Evolutionary conservation across 2,888 invertebrate species (phyloP).

Genomic region (Drosophila emarginata): DNA sequence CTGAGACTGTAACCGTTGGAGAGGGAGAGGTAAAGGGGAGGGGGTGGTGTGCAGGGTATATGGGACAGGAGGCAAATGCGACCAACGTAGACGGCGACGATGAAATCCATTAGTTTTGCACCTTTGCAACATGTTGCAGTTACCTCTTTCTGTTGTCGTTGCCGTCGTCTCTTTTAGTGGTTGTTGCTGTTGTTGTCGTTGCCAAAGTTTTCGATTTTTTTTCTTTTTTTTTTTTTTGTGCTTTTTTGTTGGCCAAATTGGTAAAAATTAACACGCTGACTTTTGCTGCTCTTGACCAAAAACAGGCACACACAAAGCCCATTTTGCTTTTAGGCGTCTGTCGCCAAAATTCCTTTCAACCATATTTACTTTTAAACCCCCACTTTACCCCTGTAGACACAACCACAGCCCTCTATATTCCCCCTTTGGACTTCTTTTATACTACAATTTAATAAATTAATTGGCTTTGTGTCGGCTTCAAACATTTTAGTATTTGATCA

Average conservation of each 20-base stretch:
- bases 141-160: constrained; percentile 17
- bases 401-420: neutral
- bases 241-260: constrained; percentile 71
- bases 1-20: constrained; percentile 6
- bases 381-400: constrained; percentile 1
- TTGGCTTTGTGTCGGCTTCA: constrained; percentile 78
- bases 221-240: constrained; percentile 15
- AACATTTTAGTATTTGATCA: constrained; percentile 33
- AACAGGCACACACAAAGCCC: constrained; percentile 78
- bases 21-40: constrained; percentile 9
- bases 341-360: constrained; percentile 79
- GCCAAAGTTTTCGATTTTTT: constrained; percentile 30
- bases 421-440: constrained; percentile 41
- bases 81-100: constrained; percentile 60
- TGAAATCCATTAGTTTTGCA: constrained; percentile 79
- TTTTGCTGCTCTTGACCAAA: constrained; percentile 74
- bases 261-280: constrained; percentile 79
- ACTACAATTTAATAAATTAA: constrained; percentile 82
- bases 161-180: constrained; percentile 1
- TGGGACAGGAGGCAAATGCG: constrained; percentile 47
- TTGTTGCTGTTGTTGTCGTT: constrained; percentile 24
- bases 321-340: constrained; percentile 79
- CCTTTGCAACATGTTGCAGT: constrained; percentile 75
- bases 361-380: constrained; percentile 38
- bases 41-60: constrained; percentile 69